A percentile compares a stretch with the other conserved stretches of the same genome.
Conservation (phyloP, 2,888 invertebrate species). For the Leucania comma region DNA sequence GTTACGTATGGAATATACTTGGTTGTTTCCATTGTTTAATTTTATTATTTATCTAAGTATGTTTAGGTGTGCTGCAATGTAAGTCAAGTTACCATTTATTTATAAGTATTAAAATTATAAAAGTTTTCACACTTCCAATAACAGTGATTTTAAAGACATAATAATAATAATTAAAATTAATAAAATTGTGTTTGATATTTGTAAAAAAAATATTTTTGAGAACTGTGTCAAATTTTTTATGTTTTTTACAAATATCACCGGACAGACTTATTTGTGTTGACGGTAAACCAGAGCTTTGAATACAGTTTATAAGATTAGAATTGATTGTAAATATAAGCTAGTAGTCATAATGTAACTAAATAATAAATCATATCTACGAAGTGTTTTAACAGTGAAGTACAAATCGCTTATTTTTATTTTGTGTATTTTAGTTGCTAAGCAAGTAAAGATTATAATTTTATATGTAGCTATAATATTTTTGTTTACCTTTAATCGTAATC, state of each 20-base stretch:
- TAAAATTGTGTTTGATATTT: too few relatives aligned
- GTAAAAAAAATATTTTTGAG: too few relatives aligned
- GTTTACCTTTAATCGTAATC: background rate
- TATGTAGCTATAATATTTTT: background rate
- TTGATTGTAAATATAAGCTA: background rate
- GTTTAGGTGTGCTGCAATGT: background rate
- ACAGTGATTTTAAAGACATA: background rate
- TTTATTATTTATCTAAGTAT: background rate
- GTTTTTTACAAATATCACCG: background rate
- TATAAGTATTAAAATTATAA: background rate
- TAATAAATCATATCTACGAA: background rate
- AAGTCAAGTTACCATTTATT: constrained; percentile 19
- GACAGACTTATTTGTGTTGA: background rate
- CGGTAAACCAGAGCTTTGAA: background rate
- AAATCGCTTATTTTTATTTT: constrained; percentile 5
- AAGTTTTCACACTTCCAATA: background rate
- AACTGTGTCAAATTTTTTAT: too few relatives aligned
- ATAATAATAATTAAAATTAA: too few relatives aligned
- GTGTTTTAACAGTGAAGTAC: constrained; percentile 24
- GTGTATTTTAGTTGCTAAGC: background rate
- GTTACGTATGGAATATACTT: constrained; percentile 1
- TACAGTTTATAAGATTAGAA: background rate
- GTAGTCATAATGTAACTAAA: background rate
- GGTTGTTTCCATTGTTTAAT: constrained; percentile 5
- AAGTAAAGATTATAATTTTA: background rate